Evolutionary conservation across 2,888 invertebrate species (phyloP).

Genomic region (Orgyia antiqua): DNA sequence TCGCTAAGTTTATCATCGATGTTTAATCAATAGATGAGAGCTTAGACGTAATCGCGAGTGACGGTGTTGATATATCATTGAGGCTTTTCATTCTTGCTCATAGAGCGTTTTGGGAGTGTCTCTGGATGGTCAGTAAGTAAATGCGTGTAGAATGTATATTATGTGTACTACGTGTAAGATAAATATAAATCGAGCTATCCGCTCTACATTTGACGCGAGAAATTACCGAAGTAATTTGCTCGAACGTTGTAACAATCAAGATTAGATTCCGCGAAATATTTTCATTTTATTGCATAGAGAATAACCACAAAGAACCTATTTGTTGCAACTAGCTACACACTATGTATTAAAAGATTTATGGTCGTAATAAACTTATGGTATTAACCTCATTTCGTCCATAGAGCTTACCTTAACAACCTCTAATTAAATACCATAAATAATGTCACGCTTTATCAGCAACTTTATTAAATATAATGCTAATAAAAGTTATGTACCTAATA

Average conservation of each 20-base stretch:
- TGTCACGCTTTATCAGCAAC: too few species aligned
- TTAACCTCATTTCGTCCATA: neutral
- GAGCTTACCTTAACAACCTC: neutral
- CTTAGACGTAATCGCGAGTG: conserved; percentile 35
- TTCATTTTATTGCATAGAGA: too few species aligned
- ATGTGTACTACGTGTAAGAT: conserved; percentile 36
- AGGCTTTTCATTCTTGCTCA: conserved; percentile 19
- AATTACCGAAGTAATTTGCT: conserved; percentile 12
- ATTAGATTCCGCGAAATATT: too few species aligned
- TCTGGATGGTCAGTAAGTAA: conserved; percentile 58
- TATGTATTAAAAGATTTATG: neutral
- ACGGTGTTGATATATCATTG: conserved; percentile 29
- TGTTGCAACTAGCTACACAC: too few species aligned
- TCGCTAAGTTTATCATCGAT: conserved; percentile 9
- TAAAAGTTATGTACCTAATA: too few species aligned
- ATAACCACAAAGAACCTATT: too few species aligned
- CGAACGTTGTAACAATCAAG: neutral
- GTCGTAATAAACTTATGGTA: neutral
- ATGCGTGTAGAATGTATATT: conserved; percentile 37
- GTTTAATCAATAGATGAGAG: conserved; percentile 20
- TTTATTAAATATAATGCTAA: too few species aligned
- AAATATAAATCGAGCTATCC: conserved; percentile 58
- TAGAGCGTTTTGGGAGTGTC: conserved; percentile 37
- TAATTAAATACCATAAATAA: too few species aligned
- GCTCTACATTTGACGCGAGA: conserved; percentile 7